Conservation (phyloP, 2,113 vertebrate genomes). For the Amphiprion percula region DNA sequence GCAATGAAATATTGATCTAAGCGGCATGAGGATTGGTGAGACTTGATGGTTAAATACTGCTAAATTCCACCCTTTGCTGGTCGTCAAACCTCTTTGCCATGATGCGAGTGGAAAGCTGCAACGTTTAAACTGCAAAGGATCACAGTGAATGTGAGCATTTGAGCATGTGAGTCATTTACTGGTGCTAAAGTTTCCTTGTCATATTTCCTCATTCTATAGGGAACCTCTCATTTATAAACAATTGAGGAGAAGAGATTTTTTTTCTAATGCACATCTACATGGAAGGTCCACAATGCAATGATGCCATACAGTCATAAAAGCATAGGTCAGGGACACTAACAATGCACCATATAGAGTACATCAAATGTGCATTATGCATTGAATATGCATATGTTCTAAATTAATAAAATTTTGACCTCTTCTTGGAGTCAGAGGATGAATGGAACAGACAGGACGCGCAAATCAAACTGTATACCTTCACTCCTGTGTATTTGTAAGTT, state of each 20-base stretch:
- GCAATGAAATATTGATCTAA: constrained; percentile 80
- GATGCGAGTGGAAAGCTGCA: constrained; percentile 28
- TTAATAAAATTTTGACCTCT: constrained; percentile 47
- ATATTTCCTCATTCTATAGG: constrained; percentile 35
- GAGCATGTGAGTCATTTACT: constrained; percentile 69
- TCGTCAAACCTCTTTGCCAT: constrained; percentile 21
- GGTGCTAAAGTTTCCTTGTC: constrained; percentile 42
- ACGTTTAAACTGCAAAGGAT: constrained; percentile 39
- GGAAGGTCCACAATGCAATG: background rate
- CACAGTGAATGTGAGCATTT: constrained; percentile 10
- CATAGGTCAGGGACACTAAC: constrained; percentile 1
- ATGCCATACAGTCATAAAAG: constrained; percentile 7
- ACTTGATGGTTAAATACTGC: constrained; percentile 65
- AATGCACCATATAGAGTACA: background rate
- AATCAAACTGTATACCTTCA: constrained; percentile 23
- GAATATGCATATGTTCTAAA: constrained; percentile 12
- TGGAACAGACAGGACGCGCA: constrained; percentile 17
- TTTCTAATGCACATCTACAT: background rate
- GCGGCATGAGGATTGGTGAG: constrained; percentile 56
- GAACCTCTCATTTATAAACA: constrained; percentile 46
- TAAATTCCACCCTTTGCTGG: constrained; percentile 51
- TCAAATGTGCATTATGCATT: constrained; percentile 29
- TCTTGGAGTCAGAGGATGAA: background rate
- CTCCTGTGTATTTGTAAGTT: constrained; percentile 16
- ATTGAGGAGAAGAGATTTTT: constrained; percentile 7